A percentile compares a stretch with the other conserved stretches of the same genome.
Evolutionary conservation across 1,140 invertebrate species (phyloP).

Genomic region (Anoplolepis gracilipes): DNA sequence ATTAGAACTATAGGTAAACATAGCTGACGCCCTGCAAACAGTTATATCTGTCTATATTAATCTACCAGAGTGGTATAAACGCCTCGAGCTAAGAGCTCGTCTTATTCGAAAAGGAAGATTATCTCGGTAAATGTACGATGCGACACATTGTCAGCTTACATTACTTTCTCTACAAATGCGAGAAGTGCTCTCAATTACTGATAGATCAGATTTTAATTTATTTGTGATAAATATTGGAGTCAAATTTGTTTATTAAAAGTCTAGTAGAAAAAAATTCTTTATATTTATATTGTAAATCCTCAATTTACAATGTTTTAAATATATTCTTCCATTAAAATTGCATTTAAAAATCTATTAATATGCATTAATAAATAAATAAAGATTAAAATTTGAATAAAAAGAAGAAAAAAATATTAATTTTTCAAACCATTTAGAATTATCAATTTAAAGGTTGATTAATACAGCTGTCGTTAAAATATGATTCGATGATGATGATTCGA

Average conservation of each 20-base stretch:
- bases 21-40: conserved; percentile 34
- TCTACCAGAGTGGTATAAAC: conserved; percentile 28
- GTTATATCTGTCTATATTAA: conserved; percentile 54
- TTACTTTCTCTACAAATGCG: neutral
- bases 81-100: conserved; percentile 38
- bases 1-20: conserved; percentile 56
- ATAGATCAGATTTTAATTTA: neutral
- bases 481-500: neutral
- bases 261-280: neutral
- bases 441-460: neutral
- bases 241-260: neutral
- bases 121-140: neutral
- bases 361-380: neutral
- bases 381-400: neutral
- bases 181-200: neutral
- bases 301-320: neutral
- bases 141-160: neutral
- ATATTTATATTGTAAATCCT: neutral
- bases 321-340: no score
- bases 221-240: neutral
- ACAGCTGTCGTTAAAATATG: neutral
- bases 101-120: conserved; percentile 19
- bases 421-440: neutral
- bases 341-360: neutral
- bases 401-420: neutral